Evolutionary conservation across 2,888 invertebrate species (phyloP).

Genomic region (Cabera pusaria): DNA sequence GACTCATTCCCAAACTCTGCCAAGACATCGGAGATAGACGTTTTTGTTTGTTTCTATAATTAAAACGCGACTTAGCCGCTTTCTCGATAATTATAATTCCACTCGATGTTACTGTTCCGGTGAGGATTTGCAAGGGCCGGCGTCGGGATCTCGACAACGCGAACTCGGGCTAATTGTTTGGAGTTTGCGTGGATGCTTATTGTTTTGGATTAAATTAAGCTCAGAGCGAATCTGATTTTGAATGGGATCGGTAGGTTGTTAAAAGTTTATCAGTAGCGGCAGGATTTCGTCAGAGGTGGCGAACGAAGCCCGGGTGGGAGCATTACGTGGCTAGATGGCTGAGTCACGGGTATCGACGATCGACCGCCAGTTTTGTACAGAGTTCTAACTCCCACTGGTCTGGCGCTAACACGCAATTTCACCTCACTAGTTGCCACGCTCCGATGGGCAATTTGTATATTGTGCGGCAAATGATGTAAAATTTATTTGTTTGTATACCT

Average conservation of each 20-base stretch:
- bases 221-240: conserved; percentile 21
- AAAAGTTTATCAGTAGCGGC: conserved; percentile 31
- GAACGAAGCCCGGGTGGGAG: conserved; percentile 48
- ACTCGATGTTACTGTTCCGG: conserved; percentile 56
- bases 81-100: conserved; percentile 67
- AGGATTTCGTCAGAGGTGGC: conserved; percentile 43
- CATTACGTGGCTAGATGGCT: conserved; percentile 50
- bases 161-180: conserved; percentile 33
- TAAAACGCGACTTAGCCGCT: conserved; percentile 70
- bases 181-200: conserved; percentile 41
- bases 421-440: conserved; percentile 68
- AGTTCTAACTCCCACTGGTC: conserved; percentile 58
- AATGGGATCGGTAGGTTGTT: conserved; percentile 27
- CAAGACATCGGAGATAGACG: conserved; percentile 65
- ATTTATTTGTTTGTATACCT: conserved; percentile 40
- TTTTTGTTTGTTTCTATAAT: conserved; percentile 77
- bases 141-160: conserved; percentile 16
- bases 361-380: conserved; percentile 56
- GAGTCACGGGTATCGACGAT: conserved; percentile 55
- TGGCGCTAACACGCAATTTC: conserved; percentile 70
- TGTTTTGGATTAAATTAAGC: conserved; percentile 36
- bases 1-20: conserved; percentile 52
- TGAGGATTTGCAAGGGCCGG: conserved; percentile 49
- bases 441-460: conserved; percentile 63
- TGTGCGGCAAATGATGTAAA: conserved; percentile 52